These are phyloP conservation scores for Paracyprichromis sp. DNA, from an alignment of 2,113 vertebrate species.

Conservation along the genomic window DNA sequence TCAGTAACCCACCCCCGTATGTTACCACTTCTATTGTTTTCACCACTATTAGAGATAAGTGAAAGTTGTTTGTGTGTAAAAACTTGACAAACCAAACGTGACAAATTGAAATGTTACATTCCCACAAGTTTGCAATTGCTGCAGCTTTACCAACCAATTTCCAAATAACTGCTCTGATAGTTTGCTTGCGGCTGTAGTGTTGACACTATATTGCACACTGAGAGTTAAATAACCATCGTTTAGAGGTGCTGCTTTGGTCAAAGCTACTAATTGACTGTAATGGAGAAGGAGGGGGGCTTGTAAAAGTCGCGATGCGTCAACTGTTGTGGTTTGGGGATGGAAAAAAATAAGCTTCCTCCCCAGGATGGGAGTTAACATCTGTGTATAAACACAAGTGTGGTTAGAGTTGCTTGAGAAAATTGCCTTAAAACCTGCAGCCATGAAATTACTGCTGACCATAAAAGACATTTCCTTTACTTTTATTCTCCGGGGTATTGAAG, in stretches of 20 bases:
- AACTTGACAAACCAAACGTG: neutral
- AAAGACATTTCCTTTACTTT: neutral
- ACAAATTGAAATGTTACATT: neutral
- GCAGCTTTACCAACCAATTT: neutral
- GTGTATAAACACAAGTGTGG: conserved; percentile 4
- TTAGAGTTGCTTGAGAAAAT: neutral
- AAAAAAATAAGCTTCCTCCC: conserved; percentile 2
- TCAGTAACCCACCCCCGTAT: neutral
- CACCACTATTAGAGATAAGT: neutral
- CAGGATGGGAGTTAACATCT: conserved; percentile 7
- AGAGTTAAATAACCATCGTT: neutral
- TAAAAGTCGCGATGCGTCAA: conserved; percentile 8
- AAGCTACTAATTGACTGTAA: conserved; percentile 23
- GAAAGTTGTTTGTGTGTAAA: neutral
- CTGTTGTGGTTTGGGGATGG: neutral
- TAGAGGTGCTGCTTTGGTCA: neutral
- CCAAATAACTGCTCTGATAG: neutral
- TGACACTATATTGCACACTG: neutral
- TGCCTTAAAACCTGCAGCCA: neutral
- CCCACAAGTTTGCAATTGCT: neutral
- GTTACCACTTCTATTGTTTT: neutral
- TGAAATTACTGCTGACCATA: neutral
- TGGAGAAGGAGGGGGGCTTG: neutral
- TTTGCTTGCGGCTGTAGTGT: neutral
- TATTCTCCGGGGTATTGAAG: neutral